Conservation (phyloP, 2,113 vertebrate genomes). For the Mastomys coucha region DNA sequence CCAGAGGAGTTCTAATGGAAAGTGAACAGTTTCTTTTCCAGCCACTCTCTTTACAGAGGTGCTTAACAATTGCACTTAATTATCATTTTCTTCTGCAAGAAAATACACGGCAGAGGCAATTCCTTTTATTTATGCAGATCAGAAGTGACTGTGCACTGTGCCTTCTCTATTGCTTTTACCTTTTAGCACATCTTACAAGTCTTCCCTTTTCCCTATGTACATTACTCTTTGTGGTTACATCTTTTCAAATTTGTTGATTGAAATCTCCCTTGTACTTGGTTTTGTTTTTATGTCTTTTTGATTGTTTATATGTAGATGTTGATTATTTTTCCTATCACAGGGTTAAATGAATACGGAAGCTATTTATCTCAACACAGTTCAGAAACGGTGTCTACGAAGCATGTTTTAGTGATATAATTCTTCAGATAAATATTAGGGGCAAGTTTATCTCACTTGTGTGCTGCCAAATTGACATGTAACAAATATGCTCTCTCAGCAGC, state of each 20-base stretch:
- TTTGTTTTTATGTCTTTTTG: neutral
- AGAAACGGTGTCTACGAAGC: neutral
- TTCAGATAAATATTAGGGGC: neutral
- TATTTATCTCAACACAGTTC: neutral
- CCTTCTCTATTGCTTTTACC: conserved; percentile 20
- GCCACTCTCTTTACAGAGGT: conserved; percentile 19
- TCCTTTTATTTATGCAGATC: conserved; percentile 17
- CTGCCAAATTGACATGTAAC: neutral
- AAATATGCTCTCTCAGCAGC: neutral
- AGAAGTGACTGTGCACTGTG: neutral
- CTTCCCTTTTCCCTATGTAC: neutral
- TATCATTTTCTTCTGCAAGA: neutral
- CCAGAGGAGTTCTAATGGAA: conserved; percentile 29
- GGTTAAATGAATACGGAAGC: conserved; percentile 27
- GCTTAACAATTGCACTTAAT: conserved; percentile 4
- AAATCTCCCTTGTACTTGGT: neutral
- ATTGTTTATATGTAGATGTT: neutral
- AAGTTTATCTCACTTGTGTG: neutral
- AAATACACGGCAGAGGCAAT: neutral
- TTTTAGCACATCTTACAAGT: conserved; percentile 16
- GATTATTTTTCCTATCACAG: conserved; percentile 17
- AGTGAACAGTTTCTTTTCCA: conserved; percentile 1
- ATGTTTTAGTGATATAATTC: neutral
- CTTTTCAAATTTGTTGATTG: neutral
- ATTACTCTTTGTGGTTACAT: neutral